These are phyloP conservation scores for Muschampia plurimacula DNA, from an alignment of 2,888 invertebrate genomes.

Conservation along the genomic window DNA sequence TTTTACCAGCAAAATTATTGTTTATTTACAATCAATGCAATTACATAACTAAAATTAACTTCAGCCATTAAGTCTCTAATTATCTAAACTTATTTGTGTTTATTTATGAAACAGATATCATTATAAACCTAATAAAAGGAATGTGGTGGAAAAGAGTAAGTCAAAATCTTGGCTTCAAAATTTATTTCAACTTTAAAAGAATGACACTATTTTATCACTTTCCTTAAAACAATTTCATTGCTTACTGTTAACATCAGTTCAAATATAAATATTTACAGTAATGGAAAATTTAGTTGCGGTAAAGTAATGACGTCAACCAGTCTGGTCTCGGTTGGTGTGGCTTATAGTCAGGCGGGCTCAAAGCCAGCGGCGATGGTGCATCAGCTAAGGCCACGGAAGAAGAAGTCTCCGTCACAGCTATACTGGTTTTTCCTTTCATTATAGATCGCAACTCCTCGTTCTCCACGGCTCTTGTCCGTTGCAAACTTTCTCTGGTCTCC, in stretches of 20 bases:
- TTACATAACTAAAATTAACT: no score
- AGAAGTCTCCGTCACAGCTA: slow-evolving; percentile 79
- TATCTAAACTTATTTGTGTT: no score
- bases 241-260: slow-evolving; percentile 73
- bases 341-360: slow-evolving; percentile 75
- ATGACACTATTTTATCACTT: slow-evolving; percentile 66
- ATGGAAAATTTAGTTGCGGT: slow-evolving; percentile 66
- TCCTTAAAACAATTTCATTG: slow-evolving; percentile 70
- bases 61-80: no score
- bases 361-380: slow-evolving; percentile 72
- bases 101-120: not conserved
- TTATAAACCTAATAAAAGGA: not conserved
- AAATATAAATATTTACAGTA: slow-evolving; percentile 61
- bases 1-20: no score
- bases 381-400: slow-evolving; percentile 76
- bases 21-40: no score
- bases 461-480: slow-evolving; percentile 74
- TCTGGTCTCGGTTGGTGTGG: slow-evolving; percentile 73
- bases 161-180: slow-evolving; percentile 49
- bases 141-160: slow-evolving; percentile 16
- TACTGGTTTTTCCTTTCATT: slow-evolving; percentile 85
- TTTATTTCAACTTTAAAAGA: slow-evolving; percentile 81
- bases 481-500: slow-evolving; percentile 90
- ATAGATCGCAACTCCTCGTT: slow-evolving; percentile 84
- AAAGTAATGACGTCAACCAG: slow-evolving; percentile 77